These are phyloP conservation scores for Lasioglossum oenotherae DNA, from an alignment of 2,888 invertebrate genomes.

Conservation along the genomic window DNA sequence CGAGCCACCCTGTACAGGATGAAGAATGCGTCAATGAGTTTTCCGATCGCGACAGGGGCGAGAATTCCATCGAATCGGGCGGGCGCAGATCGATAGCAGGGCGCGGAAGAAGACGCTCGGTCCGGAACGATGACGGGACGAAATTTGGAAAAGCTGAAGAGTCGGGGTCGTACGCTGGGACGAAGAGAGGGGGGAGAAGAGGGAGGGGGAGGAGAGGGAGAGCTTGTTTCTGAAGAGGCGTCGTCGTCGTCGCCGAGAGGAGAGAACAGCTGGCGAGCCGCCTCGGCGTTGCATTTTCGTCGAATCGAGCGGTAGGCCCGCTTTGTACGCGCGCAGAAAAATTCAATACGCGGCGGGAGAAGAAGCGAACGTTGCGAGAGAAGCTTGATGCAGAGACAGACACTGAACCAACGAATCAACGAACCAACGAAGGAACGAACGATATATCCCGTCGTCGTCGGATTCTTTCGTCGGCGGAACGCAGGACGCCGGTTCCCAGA, in stretches of 20 bases:
- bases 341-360: conserved; percentile 80
- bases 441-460: conserved; percentile 68
- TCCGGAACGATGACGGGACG: conserved; percentile 35
- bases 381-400: conserved; percentile 70
- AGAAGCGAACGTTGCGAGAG: conserved; percentile 69
- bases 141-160: conserved; percentile 42
- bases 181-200: not conserved
- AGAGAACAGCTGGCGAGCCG: conserved; percentile 69
- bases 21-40: conserved; percentile 3
- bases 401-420: conserved; percentile 44
- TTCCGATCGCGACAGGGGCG: not conserved
- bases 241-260: conserved; percentile 3
- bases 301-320: conserved; percentile 80
- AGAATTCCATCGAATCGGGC: not conserved
- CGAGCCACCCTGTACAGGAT: not conserved
- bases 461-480: conserved; percentile 65
- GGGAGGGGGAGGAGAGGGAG: not conserved
- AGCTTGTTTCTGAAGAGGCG: conserved; percentile 1
- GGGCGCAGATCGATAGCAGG: conserved; percentile 22
- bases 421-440: conserved; percentile 75
- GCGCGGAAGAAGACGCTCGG: conserved; percentile 23
- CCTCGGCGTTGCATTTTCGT: conserved; percentile 80
- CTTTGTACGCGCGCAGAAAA: conserved; percentile 78
- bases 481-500: conserved; percentile 69
- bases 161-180: not conserved